Evolutionary conservation across 2,888 invertebrate species (phyloP), one percentile per base, ranked within the genome.

Genomic region (Polydrusus pterygomalis): DNA sequence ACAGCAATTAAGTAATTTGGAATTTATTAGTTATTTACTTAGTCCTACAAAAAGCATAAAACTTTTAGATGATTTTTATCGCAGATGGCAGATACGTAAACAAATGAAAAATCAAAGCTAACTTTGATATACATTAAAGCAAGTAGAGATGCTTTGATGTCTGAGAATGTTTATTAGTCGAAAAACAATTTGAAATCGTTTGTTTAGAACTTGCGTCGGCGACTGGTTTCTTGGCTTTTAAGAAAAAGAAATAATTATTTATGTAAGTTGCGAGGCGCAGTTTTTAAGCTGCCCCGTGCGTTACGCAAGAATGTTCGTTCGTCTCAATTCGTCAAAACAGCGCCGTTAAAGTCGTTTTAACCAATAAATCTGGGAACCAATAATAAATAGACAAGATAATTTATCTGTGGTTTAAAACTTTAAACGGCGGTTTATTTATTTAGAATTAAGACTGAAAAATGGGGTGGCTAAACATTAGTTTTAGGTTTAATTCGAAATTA

Each of bases 21-120:
- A 62, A 68, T 74, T 74, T 68, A 68, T 74, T 62, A 63, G 62
- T 68, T 74, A 74, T 68, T 74, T 74, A 60, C 63, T 63, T 68
- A 68, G 74, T 63, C 62, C 56, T 72, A 58, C 67, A 67, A 54
- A 58, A 45, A 38, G 68, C 74, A 74, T 74, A 74, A 74, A 74
- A 74, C 67, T 73, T 73, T 73, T 67, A 67, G 73, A 64, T 65
- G 74, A 77, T 73, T 77, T 77, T 77, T 77, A 77, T 77, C 68
- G 77, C 74, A 70, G 73, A 73, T 73, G 77, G 77, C 73, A 74
- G 69, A 70, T 60, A 74, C 65, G 72, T 77, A 77, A 77, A 77
- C 75, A 77, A 71, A 75, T 67, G 77, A 67, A 77, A 76, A 75
- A 75, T 77, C 77, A 77, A 77, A 77, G 77, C 75, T 65, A 64